A percentile compares a stretch with the other conserved stretches of the same genome.
Conservation (phyloP, 2,797 vertebrate species). For the Micrastur ruficollis region DNA sequence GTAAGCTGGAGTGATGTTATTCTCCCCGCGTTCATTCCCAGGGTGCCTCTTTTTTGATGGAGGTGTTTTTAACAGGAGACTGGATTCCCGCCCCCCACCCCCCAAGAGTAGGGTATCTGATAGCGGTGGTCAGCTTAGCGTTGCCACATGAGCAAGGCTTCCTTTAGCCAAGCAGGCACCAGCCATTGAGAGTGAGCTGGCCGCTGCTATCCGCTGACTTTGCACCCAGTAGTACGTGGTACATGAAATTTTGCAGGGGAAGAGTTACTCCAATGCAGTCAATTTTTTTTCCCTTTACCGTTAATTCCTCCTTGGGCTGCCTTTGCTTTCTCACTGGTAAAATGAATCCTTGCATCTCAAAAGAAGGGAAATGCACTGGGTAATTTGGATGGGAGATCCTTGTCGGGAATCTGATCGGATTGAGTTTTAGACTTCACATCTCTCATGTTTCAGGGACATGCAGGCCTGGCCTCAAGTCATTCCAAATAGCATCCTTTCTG, state of each 20-base stretch:
- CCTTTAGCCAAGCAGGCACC: not conserved
- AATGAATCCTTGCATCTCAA: not conserved
- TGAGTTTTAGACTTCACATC: not conserved
- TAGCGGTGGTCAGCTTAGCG: not conserved
- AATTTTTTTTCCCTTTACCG: not conserved
- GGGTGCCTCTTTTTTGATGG: not conserved
- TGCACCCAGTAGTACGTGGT: not conserved
- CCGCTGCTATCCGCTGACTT: not conserved
- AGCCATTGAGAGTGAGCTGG: not conserved
- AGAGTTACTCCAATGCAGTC: not conserved
- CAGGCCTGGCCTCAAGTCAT: not conserved
- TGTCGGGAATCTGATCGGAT: rapidly evolving
- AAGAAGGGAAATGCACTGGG: not conserved
- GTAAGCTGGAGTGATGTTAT: not conserved
- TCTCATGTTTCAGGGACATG: not conserved
- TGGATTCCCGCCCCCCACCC: too few relatives aligned
- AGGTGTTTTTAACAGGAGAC: not conserved
- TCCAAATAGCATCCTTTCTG: not conserved
- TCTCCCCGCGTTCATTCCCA: not conserved
- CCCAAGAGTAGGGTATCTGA: not conserved
- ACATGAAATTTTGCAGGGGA: not conserved
- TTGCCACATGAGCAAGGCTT: not conserved
- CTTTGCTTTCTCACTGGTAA: not conserved
- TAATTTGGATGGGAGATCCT: not conserved
- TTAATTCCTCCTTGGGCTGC: not conserved